Conservation (phyloP, 2,797 vertebrate genomes). For the Coendou prehensilis region DNA sequence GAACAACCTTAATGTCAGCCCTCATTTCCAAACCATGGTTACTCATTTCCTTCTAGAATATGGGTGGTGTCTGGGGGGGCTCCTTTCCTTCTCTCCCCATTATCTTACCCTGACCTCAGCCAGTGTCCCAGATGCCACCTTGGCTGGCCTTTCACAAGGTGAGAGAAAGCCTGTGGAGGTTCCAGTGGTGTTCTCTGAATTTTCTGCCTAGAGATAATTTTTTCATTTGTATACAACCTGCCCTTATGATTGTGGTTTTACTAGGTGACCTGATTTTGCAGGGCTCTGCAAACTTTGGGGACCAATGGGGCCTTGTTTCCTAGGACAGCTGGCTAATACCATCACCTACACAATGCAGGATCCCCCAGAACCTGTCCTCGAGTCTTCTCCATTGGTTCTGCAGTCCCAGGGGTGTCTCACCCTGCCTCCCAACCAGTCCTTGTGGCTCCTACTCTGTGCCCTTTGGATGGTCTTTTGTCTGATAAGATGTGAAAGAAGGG, state of each 20-base stretch:
- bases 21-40: neutral
- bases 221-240: neutral
- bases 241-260: neutral
- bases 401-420: neutral
- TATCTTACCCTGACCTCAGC: neutral
- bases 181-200: neutral
- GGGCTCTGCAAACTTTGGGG: neutral
- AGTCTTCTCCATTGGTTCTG: neutral
- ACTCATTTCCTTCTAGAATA: neutral
- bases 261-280: neutral
- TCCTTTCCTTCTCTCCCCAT: neutral
- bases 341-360: neutral
- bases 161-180: neutral
- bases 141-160: neutral
- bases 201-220: neutral
- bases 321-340: neutral
- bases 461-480: neutral
- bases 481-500: neutral
- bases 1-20: neutral
- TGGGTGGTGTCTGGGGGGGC: neutral
- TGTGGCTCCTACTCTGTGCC: neutral
- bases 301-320: neutral
- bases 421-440: too few species aligned
- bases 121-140: neutral
- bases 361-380: accelerated